Base-by-base conservation (phyloP, 2,113 vertebrate species). In the Colius striatus region DNA sequence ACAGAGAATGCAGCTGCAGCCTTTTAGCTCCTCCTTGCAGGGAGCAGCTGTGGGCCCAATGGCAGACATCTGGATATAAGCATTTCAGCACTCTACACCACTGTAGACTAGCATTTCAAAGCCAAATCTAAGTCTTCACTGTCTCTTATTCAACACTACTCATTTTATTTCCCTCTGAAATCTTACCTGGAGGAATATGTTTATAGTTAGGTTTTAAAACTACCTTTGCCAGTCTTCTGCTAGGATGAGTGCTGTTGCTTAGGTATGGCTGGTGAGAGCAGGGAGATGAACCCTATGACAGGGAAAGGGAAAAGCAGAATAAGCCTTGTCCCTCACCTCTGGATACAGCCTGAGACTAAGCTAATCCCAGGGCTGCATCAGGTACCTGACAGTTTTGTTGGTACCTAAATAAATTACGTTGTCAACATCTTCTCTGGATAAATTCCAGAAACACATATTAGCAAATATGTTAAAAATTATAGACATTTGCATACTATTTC, bases 111-210 rank as follows among this genome's bases (percentile, higher is more conserved):
- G 13, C 54, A 41, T 47, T 75, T 81, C 58, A 63, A 84, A 67
- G 25, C 27, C 19, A 80, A 29, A 50, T 36, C 34, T 50, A 54
- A 48, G 20, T 45, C 12, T 9, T 74, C 58, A 34, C 29, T 53
- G 22, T 20, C 47, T 84, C 16, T 76, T 10, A n/a, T 79, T 94
- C 74, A 66, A 55, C 14, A n/a, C 2, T 13, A 3, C 27, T 57
- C 20, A 47, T 50, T 32, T 45, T 25, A 53, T 70, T 78, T 78
- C 26, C 41, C 18, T 47, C 30, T 38, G 55, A 58, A 78, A 12
- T 17, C 12, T 11, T 7, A 2, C 1, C 29, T 1, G 2, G 20
- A 68, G 22, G 5, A 45, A 19, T 19, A 20, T 0, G 1, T 30
- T 63, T n/a, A 34, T 26, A 77, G 25, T 10, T 27, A 17, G 29